Evolutionary conservation across 2,113 vertebrate genomes (phyloP), one percentile per base, ranked within the genome.

Genomic region (Hepsetus odoe): DNA sequence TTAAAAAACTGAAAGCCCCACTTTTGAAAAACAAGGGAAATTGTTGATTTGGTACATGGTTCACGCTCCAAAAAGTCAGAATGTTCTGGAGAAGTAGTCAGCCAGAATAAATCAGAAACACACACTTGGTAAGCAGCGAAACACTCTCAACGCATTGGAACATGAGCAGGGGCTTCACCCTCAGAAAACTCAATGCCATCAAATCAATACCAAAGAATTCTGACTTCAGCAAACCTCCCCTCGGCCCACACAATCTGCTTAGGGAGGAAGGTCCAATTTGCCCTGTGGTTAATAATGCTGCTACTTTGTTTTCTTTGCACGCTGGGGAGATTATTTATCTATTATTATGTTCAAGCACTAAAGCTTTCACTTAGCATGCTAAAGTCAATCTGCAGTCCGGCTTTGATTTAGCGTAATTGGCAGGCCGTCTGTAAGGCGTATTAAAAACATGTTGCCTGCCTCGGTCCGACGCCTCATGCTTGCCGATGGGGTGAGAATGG

Each of bases 361-460:
- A 68, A 51, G 51, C 55, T 68, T 74, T 65, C 20, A 28, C 42
- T 42, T 75, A 46, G 65, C 38, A 35, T 59, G 12, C 46, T 33
- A 42, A 55, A 62, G 59, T 12, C 59, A 32, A 70, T 55, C 12
- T 30, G 72, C 26, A 38, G 24, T 20, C 32, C 32, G 46, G 24
- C 64, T 53, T 69, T 49, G 66, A 70, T 75, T 74, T 70, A 68
- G 75, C 79, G n/a, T 32, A 40, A 70, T 53, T 46, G 16, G 65
- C 53, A 12, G 2, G 55, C 75, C 65, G 42, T 59, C 55, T 33
- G 38, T 51, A 40, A 30, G 20, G 24, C 49, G 28, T 7, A 56
- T 49, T 12, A 46, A 42, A 58, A 51, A 30, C n/a, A 33, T 64
- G 35, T 59, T 9, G 3, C 20, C 1, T 8, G 56, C 55, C 30